phyloP scores from a whole-genome alignment of 1,140 invertebrate species.

The Contarinia nasturtii region DNA sequence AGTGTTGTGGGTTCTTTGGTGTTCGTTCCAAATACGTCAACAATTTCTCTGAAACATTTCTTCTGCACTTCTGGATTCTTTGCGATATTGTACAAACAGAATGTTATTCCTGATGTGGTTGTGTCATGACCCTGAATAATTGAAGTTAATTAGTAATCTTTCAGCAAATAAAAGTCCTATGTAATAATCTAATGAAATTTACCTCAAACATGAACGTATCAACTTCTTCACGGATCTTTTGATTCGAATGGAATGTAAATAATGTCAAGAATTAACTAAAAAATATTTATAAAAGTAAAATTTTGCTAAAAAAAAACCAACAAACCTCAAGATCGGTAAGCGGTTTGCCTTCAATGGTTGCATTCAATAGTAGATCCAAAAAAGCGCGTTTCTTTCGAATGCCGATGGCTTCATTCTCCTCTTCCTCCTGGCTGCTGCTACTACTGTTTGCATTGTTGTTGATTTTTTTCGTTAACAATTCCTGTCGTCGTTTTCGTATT shows the following conservation, averaged over 20 bases:
- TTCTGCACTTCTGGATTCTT: constrained; percentile 23
- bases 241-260: no score
- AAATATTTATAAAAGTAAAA: no score
- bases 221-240: constrained; percentile 50
- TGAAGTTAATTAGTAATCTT: not conserved
- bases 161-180: not conserved
- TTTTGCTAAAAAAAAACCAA: no score
- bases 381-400: constrained; percentile 46
- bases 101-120: constrained; percentile 14
- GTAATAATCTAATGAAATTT: constrained; percentile 2
- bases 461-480: not conserved
- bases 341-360: constrained; percentile 29
- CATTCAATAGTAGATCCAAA: constrained; percentile 51
- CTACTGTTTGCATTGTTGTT: no score
- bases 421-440: not conserved
- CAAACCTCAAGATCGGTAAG: constrained; percentile 44
- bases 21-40: constrained; percentile 27
- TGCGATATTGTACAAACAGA: constrained; percentile 11
- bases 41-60: constrained; percentile 33
- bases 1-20: constrained; percentile 16
- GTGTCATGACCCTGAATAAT: constrained; percentile 11
- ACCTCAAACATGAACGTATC: constrained; percentile 65
- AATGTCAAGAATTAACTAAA: no score
- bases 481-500: constrained; percentile 21
- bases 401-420: constrained; percentile 9